phyloP scores from a whole-genome alignment of 2,113 vertebrate genomes.

The Alaudala cheleensis region DNA sequence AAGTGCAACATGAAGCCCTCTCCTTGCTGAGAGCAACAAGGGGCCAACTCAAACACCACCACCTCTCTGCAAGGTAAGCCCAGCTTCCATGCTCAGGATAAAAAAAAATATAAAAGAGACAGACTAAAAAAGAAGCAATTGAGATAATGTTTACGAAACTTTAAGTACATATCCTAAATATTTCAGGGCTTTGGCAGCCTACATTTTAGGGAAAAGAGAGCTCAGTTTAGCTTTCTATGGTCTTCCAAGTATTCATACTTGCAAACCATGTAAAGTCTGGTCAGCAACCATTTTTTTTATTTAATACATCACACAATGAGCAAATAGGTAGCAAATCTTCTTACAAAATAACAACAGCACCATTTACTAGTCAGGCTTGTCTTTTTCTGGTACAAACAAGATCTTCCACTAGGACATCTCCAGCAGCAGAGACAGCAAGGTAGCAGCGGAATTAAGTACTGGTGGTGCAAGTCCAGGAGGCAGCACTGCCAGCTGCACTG shows the following conservation, averaged over 20 bases:
- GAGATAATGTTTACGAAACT: neutral
- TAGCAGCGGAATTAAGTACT: neutral
- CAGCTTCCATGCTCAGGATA: accelerated
- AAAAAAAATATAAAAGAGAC: neutral
- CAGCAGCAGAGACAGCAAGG: neutral
- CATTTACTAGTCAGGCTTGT: neutral
- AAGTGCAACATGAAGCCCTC: neutral
- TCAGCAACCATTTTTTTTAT: neutral
- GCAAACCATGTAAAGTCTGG: neutral
- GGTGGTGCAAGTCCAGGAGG: neutral
- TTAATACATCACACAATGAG: neutral
- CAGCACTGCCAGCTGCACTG: neutral
- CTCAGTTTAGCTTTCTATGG: neutral
- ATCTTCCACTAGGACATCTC: neutral
- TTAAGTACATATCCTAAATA: neutral
- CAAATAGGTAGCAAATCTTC: neutral
- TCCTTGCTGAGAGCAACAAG: neutral
- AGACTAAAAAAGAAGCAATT: neutral
- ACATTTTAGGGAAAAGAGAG: neutral
- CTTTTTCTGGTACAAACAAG: neutral
- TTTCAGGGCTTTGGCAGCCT: neutral
- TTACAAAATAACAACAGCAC: neutral
- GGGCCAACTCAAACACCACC: neutral
- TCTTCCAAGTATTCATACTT: neutral
- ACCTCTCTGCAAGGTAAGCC: neutral